These are phyloP conservation scores for Latrodectus hesperus DNA, from an alignment of 2,888 invertebrate genomes.

Conservation along the genomic window DNA sequence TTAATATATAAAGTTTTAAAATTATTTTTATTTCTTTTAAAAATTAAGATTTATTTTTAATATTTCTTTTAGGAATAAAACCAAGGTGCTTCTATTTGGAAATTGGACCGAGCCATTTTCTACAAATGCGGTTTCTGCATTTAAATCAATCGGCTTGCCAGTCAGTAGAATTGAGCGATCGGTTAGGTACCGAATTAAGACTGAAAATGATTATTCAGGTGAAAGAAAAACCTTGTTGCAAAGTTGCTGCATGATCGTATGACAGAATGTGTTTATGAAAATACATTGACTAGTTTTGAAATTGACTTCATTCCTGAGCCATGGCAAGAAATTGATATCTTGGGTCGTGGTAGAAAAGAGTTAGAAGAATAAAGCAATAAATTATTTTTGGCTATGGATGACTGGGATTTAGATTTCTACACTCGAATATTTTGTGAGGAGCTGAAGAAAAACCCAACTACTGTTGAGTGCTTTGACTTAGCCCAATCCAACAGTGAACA, in stretches of 20 bases:
- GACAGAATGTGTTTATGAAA: conserved; percentile 91
- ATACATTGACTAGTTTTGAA: conserved; percentile 79
- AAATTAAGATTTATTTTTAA: no score
- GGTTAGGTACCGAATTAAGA: conserved; percentile 81
- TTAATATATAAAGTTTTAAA: no score
- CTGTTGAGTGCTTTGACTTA: conserved; percentile 97
- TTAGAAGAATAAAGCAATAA: conserved; percentile 86
- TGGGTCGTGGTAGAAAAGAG: conserved; percentile 84
- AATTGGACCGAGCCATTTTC: conserved; percentile 83
- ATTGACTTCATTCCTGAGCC: conserved; percentile 79
- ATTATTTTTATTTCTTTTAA: no score
- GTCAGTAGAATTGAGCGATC: conserved; percentile 88
- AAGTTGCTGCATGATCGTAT: conserved; percentile 86
- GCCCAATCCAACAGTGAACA: conserved; percentile 98
- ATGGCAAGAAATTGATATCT: conserved; percentile 89
- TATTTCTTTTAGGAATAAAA: no score
- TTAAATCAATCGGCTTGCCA: conserved; percentile 85
- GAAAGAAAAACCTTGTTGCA: conserved; percentile 61
- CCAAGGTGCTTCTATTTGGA: conserved; percentile 74
- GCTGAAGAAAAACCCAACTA: conserved; percentile 93
- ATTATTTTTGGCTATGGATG: conserved; percentile 92
- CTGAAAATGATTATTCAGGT: conserved; percentile 52
- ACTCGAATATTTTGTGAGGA: conserved; percentile 88
- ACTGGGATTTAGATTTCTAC: conserved; percentile 93
- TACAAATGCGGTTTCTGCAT: conserved; percentile 96